Evolutionary conservation across 2,797 vertebrate genomes (phyloP), one percentile per base, ranked within the genome.

Genomic region (Paratrypauchen microcephalus): DNA sequence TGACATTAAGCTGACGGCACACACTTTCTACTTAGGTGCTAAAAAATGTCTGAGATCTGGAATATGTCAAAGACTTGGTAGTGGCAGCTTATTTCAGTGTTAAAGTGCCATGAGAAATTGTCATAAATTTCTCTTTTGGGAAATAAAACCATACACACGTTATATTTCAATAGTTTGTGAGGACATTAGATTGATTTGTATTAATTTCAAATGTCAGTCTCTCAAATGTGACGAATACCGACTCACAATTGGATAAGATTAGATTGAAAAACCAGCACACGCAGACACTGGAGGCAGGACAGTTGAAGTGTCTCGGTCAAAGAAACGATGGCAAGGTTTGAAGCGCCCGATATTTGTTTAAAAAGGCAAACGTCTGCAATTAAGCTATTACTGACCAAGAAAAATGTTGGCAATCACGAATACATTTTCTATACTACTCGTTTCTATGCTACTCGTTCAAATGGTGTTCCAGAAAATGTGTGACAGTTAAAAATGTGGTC

Each of bases 401-500:
- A 54, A 1, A 8, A 52, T 9, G 19, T n/a, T 8, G 4, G 19
- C 19, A 19, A 52, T n/a, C 50, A 8, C 2, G 19, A 36, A 36
- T 36, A 36, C 8, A 36, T 36, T 36, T 9, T 36, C 8, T 36
- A 9, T 36, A 2, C 32, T 36, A 9, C 32, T 2, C n/a, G n/a
- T n/a, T n/a, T 36, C 8, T 1, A 36, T 1, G 32, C 1, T 9
- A 36, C 7, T 0, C 5, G 6, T 32, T 32, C 30, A 75, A 76
- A n/a, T n/a, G n/a, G n/a, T n/a, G n/a, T n/a, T n/a, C n/a, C n/a
- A 71, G 24, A 26, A 26, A 26, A 26, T 48, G 45, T 66, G 24
- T 61, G 30, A 81, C 68, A 73, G 30, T 30, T 68, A 83, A 73
- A 71, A 63, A 75, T 73, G 32, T 69, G 41, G 23, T 55, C 65